Percentiles rank a stretch among this genome's conserved stretches.
Conservation (phyloP, 2,888 invertebrate species). For the Xanthostigma xanthostigma region DNA sequence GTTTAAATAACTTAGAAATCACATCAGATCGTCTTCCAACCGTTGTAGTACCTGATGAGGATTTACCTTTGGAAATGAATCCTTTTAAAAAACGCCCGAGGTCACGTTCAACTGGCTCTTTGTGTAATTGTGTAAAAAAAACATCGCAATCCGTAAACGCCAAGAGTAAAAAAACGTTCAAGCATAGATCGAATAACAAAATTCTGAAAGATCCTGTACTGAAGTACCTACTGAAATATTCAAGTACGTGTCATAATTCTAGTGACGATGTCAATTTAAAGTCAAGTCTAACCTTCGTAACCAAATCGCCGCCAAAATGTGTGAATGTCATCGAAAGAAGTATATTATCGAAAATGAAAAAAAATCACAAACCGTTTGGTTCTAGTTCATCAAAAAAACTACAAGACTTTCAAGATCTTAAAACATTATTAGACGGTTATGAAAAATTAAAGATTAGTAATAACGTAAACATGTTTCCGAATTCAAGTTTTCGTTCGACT, state of each 20-base stretch:
- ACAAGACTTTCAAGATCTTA: conserved; percentile 21
- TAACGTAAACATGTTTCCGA: conserved; percentile 8
- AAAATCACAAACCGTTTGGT: conserved; percentile 21
- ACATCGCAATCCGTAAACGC: conserved; percentile 18
- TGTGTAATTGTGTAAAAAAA: conserved; percentile 22
- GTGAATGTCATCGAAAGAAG: too few relatives aligned
- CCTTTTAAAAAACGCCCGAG: conserved; percentile 23
- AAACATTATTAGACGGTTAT: conserved; percentile 26
- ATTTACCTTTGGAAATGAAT: conserved; percentile 11
- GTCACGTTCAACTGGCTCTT: conserved; percentile 24
- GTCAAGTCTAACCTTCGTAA: too few relatives aligned
- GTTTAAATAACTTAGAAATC: conserved; percentile 26
- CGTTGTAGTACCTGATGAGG: conserved; percentile 8
- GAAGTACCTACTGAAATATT: conserved; percentile 29
- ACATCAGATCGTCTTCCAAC: conserved; percentile 13
- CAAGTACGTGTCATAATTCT: conserved; percentile 11
- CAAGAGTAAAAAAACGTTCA: conserved; percentile 23
- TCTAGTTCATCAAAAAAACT: conserved; percentile 19
- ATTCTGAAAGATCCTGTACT: conserved; percentile 40
- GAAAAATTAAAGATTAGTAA: conserved; percentile 24
- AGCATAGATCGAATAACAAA: conserved; percentile 30
- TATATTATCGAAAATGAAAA: background rate
- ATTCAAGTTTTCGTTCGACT: background rate
- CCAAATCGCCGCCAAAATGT: too few relatives aligned
- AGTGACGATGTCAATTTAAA: conserved; percentile 1